These are phyloP conservation scores for Cotesia typhae DNA, from an alignment of 1,140 invertebrate genomes.

Conservation along the genomic window DNA sequence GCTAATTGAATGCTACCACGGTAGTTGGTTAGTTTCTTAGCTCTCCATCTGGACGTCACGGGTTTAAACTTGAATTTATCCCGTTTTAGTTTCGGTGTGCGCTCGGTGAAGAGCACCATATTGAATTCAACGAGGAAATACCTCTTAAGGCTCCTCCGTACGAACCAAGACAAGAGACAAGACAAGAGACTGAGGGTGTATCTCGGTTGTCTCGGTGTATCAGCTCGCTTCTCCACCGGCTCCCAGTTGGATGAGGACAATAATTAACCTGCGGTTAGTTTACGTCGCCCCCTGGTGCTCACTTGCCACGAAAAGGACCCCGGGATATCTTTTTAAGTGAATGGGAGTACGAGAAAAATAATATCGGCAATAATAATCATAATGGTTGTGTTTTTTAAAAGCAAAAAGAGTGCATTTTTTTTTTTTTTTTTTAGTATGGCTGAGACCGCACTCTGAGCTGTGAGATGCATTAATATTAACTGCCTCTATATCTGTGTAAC, in stretches of 20 bases:
- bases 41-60: slow-evolving; percentile 17
- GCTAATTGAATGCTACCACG: slow-evolving; percentile 66
- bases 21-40: slow-evolving; percentile 51
- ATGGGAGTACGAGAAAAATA: background rate
- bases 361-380: too few relatives aligned
- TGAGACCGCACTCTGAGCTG: slow-evolving; percentile 41
- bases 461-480: slow-evolving; percentile 55
- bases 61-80: background rate
- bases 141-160: background rate
- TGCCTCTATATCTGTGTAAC: slow-evolving; percentile 51
- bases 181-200: too few relatives aligned
- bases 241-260: slow-evolving; percentile 44
- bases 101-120: background rate
- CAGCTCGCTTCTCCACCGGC: background rate
- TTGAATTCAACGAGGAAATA: background rate
- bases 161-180: background rate
- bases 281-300: slow-evolving; percentile 56
- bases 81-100: background rate
- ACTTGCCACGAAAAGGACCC: slow-evolving; percentile 25
- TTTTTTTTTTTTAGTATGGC: too few relatives aligned
- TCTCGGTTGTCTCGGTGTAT: too few relatives aligned
- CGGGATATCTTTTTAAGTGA: slow-evolving; percentile 14
- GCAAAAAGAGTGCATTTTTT: background rate
- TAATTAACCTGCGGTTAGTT: slow-evolving; percentile 62
- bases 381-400: too few relatives aligned